Percentiles rank a stretch among this genome's conserved stretches.
Evolutionary conservation across 1,140 invertebrate species (phyloP).

Genomic region (Drosophila parabipectinata): DNA sequence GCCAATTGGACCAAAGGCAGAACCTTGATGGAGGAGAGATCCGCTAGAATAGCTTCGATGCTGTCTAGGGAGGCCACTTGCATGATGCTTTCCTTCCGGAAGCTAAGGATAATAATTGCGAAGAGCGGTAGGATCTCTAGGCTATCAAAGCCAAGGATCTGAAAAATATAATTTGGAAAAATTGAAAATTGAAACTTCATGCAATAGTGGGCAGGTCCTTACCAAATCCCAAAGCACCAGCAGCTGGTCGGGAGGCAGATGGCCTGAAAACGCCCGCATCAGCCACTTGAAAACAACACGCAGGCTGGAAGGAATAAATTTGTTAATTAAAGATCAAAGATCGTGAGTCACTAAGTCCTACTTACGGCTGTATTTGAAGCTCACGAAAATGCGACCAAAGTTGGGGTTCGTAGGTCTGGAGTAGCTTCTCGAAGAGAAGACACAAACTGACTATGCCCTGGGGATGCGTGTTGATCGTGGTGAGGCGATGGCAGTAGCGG

Average conservation of each 20-base stretch:
- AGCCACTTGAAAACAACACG: constrained; percentile 97
- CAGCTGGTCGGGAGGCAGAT: constrained; percentile 95
- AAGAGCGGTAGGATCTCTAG: constrained; percentile 94
- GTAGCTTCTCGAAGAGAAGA: constrained; percentile 94
- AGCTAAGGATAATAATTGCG: constrained; percentile 95
- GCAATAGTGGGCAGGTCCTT: constrained; percentile 1
- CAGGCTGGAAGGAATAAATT: constrained; percentile 29
- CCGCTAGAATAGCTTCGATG: constrained; percentile 95
- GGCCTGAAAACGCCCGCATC: constrained; percentile 96
- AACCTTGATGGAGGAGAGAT: constrained; percentile 94
- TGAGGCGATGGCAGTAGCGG: constrained; percentile 95
- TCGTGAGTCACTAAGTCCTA: constrained; percentile 42
- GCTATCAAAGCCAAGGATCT: constrained; percentile 94
- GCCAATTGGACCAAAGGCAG: constrained; percentile 92
- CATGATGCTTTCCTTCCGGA: constrained; percentile 95
- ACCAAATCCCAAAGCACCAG: constrained; percentile 95
- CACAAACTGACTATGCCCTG: constrained; percentile 93
- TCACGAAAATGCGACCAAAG: constrained; percentile 95
- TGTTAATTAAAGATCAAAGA: background rate
- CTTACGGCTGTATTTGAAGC: constrained; percentile 96
- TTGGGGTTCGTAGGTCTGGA: constrained; percentile 94
- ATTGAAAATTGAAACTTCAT: background rate
- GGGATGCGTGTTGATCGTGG: constrained; percentile 94
- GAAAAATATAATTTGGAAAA: background rate
- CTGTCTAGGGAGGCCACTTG: constrained; percentile 93